A percentile compares a stretch with the other conserved stretches of the same genome.
Conservation (phyloP, 2,888 invertebrate species). For the Drosophila bunnanda region DNA sequence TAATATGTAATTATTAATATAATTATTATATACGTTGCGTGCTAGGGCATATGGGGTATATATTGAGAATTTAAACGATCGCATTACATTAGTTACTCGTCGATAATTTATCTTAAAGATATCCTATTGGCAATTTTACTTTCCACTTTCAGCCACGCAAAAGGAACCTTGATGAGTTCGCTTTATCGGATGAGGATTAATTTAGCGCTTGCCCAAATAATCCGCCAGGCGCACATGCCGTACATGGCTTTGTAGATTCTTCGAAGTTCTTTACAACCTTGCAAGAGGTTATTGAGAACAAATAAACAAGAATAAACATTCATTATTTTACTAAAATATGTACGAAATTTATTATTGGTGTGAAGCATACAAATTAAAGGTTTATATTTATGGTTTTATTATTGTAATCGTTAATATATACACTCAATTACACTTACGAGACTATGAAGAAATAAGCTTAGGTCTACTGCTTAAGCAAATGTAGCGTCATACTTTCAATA, state of each 20-base stretch:
- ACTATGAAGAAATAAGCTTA: conserved; percentile 67
- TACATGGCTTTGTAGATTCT: background rate
- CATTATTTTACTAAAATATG: conserved; percentile 50
- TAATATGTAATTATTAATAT: background rate
- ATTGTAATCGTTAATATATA: conserved; percentile 52
- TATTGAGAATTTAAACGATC: background rate
- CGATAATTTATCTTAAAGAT: background rate
- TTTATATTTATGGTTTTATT: conserved; percentile 32
- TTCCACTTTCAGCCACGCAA: background rate
- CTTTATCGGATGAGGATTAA: background rate
- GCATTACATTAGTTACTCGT: background rate
- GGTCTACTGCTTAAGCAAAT: conserved; percentile 66
- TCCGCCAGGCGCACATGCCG: conserved; percentile 2
- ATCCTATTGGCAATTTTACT: background rate
- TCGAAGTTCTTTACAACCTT: background rate
- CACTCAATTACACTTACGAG: conserved; percentile 55
- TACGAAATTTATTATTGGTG: conserved; percentile 69
- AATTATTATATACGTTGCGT: background rate
- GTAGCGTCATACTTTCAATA: conserved; percentile 69
- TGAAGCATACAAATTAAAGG: conserved; percentile 69
- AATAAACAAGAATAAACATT: background rate
- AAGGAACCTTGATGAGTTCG: background rate
- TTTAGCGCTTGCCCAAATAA: conserved; percentile 3
- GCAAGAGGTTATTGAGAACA: no score
- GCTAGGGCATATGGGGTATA: background rate